These are phyloP conservation scores for Sitta carolinensis DNA, from an alignment of 2,797 vertebrate species.

Conservation along the genomic window DNA sequence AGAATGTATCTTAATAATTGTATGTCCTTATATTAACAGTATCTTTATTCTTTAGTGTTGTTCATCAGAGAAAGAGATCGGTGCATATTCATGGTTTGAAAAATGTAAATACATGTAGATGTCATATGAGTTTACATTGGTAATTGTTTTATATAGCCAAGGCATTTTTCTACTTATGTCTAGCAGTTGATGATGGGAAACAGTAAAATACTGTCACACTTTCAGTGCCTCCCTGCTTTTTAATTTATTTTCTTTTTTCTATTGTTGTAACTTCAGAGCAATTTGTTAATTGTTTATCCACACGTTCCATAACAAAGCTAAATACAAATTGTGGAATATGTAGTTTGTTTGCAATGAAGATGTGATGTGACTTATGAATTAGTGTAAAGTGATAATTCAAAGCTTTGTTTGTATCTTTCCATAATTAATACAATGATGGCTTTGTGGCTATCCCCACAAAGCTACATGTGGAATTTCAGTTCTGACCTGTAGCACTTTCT, in stretches of 20 bases:
- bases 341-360: background rate
- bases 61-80: background rate
- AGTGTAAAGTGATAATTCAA: background rate
- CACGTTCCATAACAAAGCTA: background rate
- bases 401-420: background rate
- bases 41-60: background rate
- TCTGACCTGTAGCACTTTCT: background rate
- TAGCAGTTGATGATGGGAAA: background rate
- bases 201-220: background rate
- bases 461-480: background rate
- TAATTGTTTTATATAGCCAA: background rate
- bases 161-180: background rate
- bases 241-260: background rate
- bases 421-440: background rate
- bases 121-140: background rate
- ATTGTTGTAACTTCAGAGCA: background rate
- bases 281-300: background rate
- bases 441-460: background rate
- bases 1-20: background rate
- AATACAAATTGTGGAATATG: background rate
- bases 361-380: background rate
- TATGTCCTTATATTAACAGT: background rate
- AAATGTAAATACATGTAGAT: background rate
- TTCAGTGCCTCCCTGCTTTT: background rate
- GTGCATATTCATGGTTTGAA: background rate